Conservation (phyloP, 1,140 invertebrate species). For the Theocolax elegans region DNA sequence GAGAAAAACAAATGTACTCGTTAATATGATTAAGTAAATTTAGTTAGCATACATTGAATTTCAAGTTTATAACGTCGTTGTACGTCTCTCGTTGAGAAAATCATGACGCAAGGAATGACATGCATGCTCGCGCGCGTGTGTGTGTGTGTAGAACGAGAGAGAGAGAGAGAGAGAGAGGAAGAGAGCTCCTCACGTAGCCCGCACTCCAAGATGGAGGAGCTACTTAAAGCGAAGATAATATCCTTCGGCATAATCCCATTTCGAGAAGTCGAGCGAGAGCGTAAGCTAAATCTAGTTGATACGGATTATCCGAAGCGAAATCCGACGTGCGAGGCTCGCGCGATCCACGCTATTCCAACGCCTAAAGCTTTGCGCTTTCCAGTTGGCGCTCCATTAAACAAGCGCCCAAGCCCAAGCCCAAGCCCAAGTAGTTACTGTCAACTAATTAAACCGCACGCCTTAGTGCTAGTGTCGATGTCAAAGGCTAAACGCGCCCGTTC, state of each 20-base stretch:
- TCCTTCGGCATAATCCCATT: conserved; percentile 17
- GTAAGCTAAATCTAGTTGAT: conserved; percentile 35
- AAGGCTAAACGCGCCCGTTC: neutral
- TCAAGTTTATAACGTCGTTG: too few species aligned
- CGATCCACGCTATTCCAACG: neutral
- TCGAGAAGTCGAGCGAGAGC: conserved; percentile 21
- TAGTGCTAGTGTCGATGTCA: neutral
- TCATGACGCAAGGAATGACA: too few species aligned
- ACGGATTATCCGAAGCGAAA: conserved; percentile 26
- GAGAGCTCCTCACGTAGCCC: too few species aligned
- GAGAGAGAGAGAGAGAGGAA: too few species aligned
- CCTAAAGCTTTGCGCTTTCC: conserved; percentile 17
- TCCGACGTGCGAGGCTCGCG: conserved; percentile 2
- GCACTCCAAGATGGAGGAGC: neutral
- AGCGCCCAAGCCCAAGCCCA: neutral
- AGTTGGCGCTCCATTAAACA: conserved; percentile 11
- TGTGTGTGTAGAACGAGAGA: too few species aligned
- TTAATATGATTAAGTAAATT: too few species aligned
- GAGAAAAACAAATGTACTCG: too few species aligned
- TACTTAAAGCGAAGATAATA: conserved; percentile 22
- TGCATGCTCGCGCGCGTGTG: too few species aligned
- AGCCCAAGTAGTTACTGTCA: conserved; percentile 1
- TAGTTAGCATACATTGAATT: too few species aligned
- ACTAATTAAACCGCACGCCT: conserved; percentile 10
- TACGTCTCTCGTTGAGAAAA: too few species aligned